Evolutionary conservation across 2,888 invertebrate genomes (phyloP).

Genomic region (Dasysyrphus tricinctus): DNA sequence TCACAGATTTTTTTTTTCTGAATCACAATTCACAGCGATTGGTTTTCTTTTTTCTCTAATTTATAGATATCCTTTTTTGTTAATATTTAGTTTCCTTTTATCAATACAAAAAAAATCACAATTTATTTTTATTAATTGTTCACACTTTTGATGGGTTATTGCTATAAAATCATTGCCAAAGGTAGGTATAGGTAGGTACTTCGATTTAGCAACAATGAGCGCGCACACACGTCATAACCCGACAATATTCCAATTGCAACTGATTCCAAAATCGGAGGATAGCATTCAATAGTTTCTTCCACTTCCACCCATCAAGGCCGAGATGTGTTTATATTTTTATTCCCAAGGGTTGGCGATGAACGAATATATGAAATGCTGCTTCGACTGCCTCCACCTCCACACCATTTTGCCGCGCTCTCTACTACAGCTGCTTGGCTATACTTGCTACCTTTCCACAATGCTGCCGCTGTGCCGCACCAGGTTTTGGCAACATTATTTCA

Average conservation of each 20-base stretch:
- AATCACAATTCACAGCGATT: conserved; percentile 6
- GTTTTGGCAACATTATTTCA: conserved; percentile 72
- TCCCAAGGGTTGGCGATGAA: conserved; percentile 56
- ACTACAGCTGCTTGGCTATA: conserved; percentile 62
- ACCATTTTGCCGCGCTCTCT: conserved; percentile 39
- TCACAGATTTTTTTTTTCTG: conserved; percentile 28
- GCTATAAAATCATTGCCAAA: conserved; percentile 44
- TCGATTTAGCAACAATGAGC: conserved; percentile 39
- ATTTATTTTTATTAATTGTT: conserved; percentile 24
- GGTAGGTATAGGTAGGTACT: conserved; percentile 4
- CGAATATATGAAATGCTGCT: conserved; percentile 23
- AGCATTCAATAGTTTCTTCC: conserved; percentile 72
- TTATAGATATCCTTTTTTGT: neutral
- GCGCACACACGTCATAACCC: conserved; percentile 81
- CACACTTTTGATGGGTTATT: conserved; percentile 6
- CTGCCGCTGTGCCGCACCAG: conserved; percentile 41
- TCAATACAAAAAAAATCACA: conserved; percentile 24
- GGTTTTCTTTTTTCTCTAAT: conserved; percentile 6
- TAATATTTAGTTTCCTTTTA: conserved; percentile 21
- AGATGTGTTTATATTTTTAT: conserved; percentile 30
- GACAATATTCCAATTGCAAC: conserved; percentile 83
- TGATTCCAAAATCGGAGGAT: conserved; percentile 81
- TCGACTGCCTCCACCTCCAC: conserved; percentile 63
- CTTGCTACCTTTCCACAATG: conserved; percentile 71
- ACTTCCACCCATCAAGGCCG: conserved; percentile 36